Conservation (phyloP, 2,888 invertebrate species). For the Drosophila putrida region DNA sequence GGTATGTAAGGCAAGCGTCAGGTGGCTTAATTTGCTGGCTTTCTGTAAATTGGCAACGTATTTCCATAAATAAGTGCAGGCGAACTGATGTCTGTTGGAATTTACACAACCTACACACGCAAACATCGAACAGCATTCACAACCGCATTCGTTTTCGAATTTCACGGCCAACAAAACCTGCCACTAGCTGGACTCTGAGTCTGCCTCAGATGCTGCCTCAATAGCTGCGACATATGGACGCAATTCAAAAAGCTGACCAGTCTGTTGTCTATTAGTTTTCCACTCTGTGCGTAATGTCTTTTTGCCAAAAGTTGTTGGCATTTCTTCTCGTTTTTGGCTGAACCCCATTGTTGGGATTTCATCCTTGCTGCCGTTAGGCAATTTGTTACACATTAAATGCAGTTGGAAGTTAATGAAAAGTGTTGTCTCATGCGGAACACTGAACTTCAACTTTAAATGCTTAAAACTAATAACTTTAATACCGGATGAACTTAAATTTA, state of each 20-base stretch:
- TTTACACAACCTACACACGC: constrained; percentile 68
- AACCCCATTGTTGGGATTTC: constrained; percentile 29
- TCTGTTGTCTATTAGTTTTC: constrained; percentile 1
- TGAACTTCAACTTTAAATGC: constrained; percentile 9
- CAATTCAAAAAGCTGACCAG: background rate
- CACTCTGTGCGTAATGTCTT: constrained; percentile 10
- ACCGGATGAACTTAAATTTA: background rate
- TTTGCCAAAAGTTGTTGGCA: constrained; percentile 16
- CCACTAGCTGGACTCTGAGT: constrained; percentile 46
- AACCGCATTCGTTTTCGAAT: constrained; percentile 13
- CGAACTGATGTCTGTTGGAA: constrained; percentile 35
- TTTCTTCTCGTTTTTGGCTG: constrained; percentile 38
- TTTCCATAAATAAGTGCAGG: constrained; percentile 23
- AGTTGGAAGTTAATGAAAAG: constrained; percentile 55
- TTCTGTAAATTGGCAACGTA: constrained; percentile 36
- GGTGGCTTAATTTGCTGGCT: constrained; percentile 24
- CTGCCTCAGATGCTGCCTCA: constrained; percentile 4
- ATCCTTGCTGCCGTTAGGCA: constrained; percentile 30
- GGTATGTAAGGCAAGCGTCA: constrained; percentile 18
- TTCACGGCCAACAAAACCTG: constrained; percentile 42
- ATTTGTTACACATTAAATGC: constrained; percentile 50
- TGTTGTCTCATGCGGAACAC: constrained; percentile 17
- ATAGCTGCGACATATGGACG: constrained; percentile 51
- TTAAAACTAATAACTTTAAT: background rate
- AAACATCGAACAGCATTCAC: constrained; percentile 35